Evolutionary conservation across 2,888 invertebrate species (phyloP), one percentile per base, ranked within the genome.

Genomic region (Esperia sulphurella): DNA sequence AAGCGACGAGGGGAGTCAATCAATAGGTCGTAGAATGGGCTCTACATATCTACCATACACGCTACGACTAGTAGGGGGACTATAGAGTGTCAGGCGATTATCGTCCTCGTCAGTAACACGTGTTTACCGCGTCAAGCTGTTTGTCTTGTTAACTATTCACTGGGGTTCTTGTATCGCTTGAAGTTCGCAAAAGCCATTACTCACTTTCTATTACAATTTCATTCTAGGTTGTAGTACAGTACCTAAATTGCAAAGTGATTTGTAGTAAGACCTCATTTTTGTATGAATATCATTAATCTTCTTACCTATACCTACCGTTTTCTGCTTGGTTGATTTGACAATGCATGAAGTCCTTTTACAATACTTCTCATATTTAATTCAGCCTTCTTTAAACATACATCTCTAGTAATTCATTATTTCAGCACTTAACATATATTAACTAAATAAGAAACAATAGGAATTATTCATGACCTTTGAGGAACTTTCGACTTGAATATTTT

Each of bases 1-100:
- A 55, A 65, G 5, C 21, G 8, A 10, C 10, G 3, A 65, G 66
- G 54, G 61, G 59, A 75, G 68, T 74, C 77, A 85, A 84, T 84
- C 84, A 79, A 83, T 83, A 82, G 70, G 64, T n/a, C 62, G 62
- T 57, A n/a, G 43, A 47, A 37, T 37, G 43, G 42, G 13, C 31
- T 29, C 21, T 35, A 44, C 38, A 21, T 13, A 13, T 10, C 2
- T 10, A 33, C 10, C 4, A 1, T 10, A 10, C 10, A 8, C 3
- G 33, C 9, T 33, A 33, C 33, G 10, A 2, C 8, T 13, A 37
- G 13, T 38, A 14, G 13, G 14, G 39, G 7, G 13, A 39, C 33
- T 8, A 14, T 9, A n/a, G 67, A 65, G 64, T 51, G 57, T 52
- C 46, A 44, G 58, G 55, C 53, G 58, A 59, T 61, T 59, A 57